These are phyloP conservation scores for Elegia similella DNA, from an alignment of 2,888 invertebrate genomes.

Conservation along the genomic window DNA sequence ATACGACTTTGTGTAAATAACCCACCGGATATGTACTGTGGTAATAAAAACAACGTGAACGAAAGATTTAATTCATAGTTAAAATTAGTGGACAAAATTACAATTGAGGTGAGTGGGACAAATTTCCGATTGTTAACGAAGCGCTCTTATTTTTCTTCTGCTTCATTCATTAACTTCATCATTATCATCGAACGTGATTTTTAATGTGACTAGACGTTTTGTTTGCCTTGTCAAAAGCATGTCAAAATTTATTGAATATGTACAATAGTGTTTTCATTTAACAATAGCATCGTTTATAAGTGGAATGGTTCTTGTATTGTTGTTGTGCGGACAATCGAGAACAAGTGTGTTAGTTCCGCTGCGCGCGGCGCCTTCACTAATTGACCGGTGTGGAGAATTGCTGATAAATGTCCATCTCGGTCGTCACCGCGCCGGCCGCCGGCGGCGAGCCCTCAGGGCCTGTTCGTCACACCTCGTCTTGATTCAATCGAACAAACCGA, in stretches of 20 bases:
- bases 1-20: constrained; percentile 7
- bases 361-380: constrained; percentile 54
- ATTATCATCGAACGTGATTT: constrained; percentile 25
- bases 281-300: constrained; percentile 44
- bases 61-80: neutral
- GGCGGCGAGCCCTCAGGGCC: constrained; percentile 46
- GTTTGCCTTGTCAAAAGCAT: constrained; percentile 24
- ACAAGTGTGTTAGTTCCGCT: constrained; percentile 38
- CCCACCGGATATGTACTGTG: constrained; percentile 6
- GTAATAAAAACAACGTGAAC: neutral
- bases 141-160: constrained; percentile 3
- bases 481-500: constrained; percentile 50
- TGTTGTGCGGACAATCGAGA: constrained; percentile 46
- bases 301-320: constrained; percentile 44
- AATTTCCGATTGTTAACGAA: constrained; percentile 38
- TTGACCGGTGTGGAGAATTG: constrained; percentile 69
- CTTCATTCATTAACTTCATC: constrained; percentile 20
- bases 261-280: constrained; percentile 31
- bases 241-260: constrained; percentile 31
- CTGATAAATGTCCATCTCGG: constrained; percentile 59
- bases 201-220: constrained; percentile 19
- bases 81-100: constrained; percentile 33
- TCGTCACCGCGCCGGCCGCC: constrained; percentile 30
- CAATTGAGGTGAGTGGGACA: constrained; percentile 54
- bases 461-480: constrained; percentile 59